Base-by-base conservation (phyloP, 2,888 invertebrate genomes). In the Cephalotes varians region DNA sequence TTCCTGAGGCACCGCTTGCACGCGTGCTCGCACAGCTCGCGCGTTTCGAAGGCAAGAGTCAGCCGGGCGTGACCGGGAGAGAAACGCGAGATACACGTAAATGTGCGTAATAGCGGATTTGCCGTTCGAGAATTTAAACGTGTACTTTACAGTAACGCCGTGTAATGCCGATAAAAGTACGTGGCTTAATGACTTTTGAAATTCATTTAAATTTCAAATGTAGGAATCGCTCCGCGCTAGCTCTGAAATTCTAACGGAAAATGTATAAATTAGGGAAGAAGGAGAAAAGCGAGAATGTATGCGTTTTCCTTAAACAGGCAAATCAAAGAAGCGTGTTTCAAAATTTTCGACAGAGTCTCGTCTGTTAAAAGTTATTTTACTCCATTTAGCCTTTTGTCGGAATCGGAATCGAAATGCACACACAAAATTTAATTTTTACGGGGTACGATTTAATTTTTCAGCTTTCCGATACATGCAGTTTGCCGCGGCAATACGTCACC, bases 31-130 rank as follows among this genome's bases (percentile, higher is more conserved):
- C 56, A 28, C 34, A 54, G 21, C 34, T 54, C 72, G 40, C 21
- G 56, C 54, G 71, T 79, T 72, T 64, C 58, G 82, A 83, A 84
- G 81, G 84, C 73, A 85, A 86, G 72, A 85, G 62, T 80, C 81
- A 72, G 65, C 71, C 7, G 81, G 28, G 60, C 49, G 58, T 65
- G 88, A 81, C 83, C 56, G 58, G 21, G 73, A 65, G 34, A 79
- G 76, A 85, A 79, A 56, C 64, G 28, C 9, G 56, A 67, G 81
- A 71, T 25, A 54, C 28, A 65, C 62, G 56, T 54, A 67, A 44
- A 62, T 37, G 9, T 40, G 60, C 79, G 62, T 80, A 82, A 82
- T 64, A 76, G 72, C 18, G 25, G 56, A 44, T 49, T 56, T 47
- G 47, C 10, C 12, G 15, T 60, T 73, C 31, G 40, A 49, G 69